Evolutionary conservation across 1,140 invertebrate genomes (phyloP).

Genomic region (Chrysomallon squamiferum): DNA sequence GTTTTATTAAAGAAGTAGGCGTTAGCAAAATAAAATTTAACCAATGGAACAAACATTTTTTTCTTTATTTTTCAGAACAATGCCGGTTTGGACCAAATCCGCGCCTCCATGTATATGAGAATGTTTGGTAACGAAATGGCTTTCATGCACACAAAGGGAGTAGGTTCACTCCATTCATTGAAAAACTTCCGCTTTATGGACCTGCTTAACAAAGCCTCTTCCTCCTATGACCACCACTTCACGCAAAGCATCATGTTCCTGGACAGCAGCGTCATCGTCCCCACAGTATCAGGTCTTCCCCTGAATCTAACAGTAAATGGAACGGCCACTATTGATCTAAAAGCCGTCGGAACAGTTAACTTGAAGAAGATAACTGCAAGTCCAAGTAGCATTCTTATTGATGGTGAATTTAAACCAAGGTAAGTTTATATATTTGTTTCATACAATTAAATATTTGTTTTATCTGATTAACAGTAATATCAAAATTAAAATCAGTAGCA

Average conservation of each 20-base stretch:
- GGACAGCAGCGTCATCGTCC: conserved; percentile 84
- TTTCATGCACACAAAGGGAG: conserved; percentile 63
- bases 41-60: too few relatives aligned
- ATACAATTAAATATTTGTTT: too few relatives aligned
- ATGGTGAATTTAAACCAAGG: conserved; percentile 48
- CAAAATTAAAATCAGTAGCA: too few relatives aligned
- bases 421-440: too few relatives aligned
- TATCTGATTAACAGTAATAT: too few relatives aligned
- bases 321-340: conserved; percentile 81
- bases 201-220: conserved; percentile 59
- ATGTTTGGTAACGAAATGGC: conserved; percentile 62
- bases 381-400: conserved; percentile 34
- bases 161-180: conserved; percentile 63
- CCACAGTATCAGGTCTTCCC: conserved; percentile 81
- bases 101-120: conserved; percentile 56
- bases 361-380: conserved; percentile 71
- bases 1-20: background rate
- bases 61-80: too few relatives aligned
- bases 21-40: too few relatives aligned
- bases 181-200: conserved; percentile 70
- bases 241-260: conserved; percentile 73
- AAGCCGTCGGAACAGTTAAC: conserved; percentile 73
- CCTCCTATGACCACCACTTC: conserved; percentile 58
- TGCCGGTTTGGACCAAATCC: conserved; percentile 53
- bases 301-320: conserved; percentile 82